phyloP scores from a whole-genome alignment of 2,797 vertebrate species.

The Peromyscus aztecus region DNA sequence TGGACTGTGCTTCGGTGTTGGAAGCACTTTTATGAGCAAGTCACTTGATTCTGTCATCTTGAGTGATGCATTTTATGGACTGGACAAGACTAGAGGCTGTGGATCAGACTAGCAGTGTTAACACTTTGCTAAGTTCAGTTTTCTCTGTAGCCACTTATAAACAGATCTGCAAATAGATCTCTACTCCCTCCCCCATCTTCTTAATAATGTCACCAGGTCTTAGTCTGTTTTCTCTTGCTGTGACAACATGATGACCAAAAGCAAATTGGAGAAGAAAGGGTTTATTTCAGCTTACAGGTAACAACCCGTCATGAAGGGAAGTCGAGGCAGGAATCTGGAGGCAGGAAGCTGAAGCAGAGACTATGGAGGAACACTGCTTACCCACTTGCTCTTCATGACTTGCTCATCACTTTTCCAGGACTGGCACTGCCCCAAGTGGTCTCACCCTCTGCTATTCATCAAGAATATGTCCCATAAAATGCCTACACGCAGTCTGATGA shows the following conservation, averaged over 20 bases:
- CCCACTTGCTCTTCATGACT: no score
- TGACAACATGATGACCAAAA: neutral
- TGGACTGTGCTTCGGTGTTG: neutral
- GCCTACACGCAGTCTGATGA: no score
- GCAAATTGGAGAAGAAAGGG: neutral
- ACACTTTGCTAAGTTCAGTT: neutral
- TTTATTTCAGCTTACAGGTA: neutral
- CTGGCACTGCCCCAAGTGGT: neutral
- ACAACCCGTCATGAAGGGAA: neutral
- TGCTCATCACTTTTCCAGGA: neutral
- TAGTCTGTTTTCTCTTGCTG: neutral
- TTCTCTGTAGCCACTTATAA: neutral
- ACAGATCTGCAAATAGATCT: neutral
- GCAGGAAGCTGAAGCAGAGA: neutral
- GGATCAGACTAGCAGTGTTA: neutral
- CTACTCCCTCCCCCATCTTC: neutral
- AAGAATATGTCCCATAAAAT: neutral
- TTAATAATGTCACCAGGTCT: no score
- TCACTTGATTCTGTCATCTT: neutral
- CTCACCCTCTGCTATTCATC: neutral
- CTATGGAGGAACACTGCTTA: neutral
- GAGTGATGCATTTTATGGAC: neutral
- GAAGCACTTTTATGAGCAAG: neutral
- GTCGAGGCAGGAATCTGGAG: neutral
- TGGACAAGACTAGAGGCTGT: neutral